Percentiles rank a stretch among this genome's conserved stretches.
Conservation (phyloP, 2,113 vertebrate species). For the Cynoglossus semilaevis region DNA sequence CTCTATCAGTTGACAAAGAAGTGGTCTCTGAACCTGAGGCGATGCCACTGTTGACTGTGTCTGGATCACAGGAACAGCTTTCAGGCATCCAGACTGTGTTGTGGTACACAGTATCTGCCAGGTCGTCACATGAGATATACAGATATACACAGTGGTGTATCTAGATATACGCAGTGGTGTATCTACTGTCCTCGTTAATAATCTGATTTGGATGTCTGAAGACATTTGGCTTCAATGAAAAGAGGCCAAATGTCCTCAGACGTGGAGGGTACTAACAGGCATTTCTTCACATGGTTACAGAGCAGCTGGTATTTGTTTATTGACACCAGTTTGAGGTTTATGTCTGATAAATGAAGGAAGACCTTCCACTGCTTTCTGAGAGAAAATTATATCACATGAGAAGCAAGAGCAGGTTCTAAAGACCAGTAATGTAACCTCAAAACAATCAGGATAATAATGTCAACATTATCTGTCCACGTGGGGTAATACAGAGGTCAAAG, state of each 20-base stretch:
- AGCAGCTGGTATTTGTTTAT: too few species aligned
- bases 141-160: background rate
- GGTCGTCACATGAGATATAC: slow-evolving; percentile 1
- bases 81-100: slow-evolving; percentile 8
- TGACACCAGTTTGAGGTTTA: too few species aligned
- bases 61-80: slow-evolving; percentile 5
- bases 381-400: background rate
- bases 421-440: too few species aligned
- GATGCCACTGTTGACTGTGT: slow-evolving; percentile 13
- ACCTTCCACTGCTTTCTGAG: background rate
- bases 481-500: too few species aligned
- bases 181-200: background rate
- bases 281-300: too few species aligned
- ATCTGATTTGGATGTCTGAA: slow-evolving; percentile 25
- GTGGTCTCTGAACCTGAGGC: slow-evolving; percentile 14
- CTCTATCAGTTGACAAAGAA: slow-evolving; percentile 6
- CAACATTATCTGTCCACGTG: too few species aligned
- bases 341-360: background rate
- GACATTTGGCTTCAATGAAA: too few species aligned
- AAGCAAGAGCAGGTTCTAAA: too few species aligned
- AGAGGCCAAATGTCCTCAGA: background rate
- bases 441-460: too few species aligned
- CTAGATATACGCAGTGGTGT: too few species aligned
- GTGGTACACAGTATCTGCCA: slow-evolving; percentile 1
- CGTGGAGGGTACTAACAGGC: too few species aligned